Base-by-base conservation (phyloP, 2,888 invertebrate genomes). In the Polylopha cassiicola region DNA sequence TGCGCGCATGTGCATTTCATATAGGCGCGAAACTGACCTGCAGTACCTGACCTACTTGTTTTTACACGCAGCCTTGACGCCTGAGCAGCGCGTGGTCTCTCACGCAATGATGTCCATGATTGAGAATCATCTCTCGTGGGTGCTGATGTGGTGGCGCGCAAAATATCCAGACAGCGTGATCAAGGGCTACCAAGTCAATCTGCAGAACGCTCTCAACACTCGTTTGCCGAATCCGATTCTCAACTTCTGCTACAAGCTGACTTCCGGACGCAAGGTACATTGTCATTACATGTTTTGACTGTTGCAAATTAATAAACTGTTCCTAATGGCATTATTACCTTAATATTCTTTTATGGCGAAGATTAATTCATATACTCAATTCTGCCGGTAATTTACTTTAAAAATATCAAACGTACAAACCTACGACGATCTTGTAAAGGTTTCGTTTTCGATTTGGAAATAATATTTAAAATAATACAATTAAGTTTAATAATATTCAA, bases 71-170 rank as follows among this genome's bases (percentile, higher is more conserved):
- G 91, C 89, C 23, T 87, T 98, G 52, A 92, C 92, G 44, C 86
- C 91, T 52, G 95, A 95, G 67, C 96, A 98, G 75, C 92, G 92
- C 51, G 94, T 93, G 67, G 89, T 95, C 44, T 91, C 95, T 11
- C 94, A 97, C 79, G 97, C 97, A 39, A 95, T 95, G 88, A 93
- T 94, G 67, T 94, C 95, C 48, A 96, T 98, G 95, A 90, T 97
- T 59, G 97, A 97, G 80, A 96, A 97, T 72, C 95, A 97, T 73
- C 90, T 97, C 23, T 91, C 92, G 39, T 97, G 96, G 97, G 94
- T 95, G 58, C 89, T 95, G 44, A 88, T 92, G 73, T 95, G 94
- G 89, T 97, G 96, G 96, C 92, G 95, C 63, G 92, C 94, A 65
- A 96, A 95, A 87, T 93, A 93, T 71, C 93, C 95, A n/a, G 95